Evolutionary conservation across 1,140 invertebrate genomes (phyloP).

Genomic region (Pogonus chalceus): DNA sequence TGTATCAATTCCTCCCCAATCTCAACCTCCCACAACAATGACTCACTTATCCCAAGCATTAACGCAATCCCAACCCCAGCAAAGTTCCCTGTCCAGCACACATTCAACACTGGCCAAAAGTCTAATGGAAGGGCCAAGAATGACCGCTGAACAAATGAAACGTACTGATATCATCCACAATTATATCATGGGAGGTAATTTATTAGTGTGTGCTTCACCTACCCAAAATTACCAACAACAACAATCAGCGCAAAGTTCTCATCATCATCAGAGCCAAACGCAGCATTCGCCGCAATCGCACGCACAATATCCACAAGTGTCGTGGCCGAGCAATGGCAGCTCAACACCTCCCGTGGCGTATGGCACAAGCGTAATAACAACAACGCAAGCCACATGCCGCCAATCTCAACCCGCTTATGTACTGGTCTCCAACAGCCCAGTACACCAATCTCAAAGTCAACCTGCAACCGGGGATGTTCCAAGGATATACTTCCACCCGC

Average conservation of each 20-base stretch:
- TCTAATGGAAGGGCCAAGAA: conserved; percentile 75
- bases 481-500: conserved; percentile 37
- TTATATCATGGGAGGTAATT: conserved; percentile 70
- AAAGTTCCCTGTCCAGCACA: conserved; percentile 58
- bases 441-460: conserved; percentile 21
- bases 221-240: conserved; percentile 29
- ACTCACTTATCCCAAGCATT: conserved; percentile 23
- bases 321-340: conserved; percentile 20
- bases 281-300: conserved; percentile 27
- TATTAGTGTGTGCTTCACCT: conserved; percentile 24
- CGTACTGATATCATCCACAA: conserved; percentile 81
- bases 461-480: conserved; percentile 18
- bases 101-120: conserved; percentile 80
- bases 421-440: conserved; percentile 19
- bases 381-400: conserved; percentile 23
- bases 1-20: conserved; percentile 12
- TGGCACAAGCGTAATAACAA: conserved; percentile 21
- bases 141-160: conserved; percentile 82
- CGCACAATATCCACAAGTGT: conserved; percentile 21
- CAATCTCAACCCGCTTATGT: conserved; percentile 23
- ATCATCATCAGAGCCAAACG: conserved; percentile 28
- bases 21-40: conserved; percentile 20
- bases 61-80: conserved; percentile 31
- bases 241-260: conserved; percentile 1
- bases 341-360: conserved; percentile 16